Conservation (phyloP, 2,113 vertebrate genomes). For the Psettodes erumei region DNA sequence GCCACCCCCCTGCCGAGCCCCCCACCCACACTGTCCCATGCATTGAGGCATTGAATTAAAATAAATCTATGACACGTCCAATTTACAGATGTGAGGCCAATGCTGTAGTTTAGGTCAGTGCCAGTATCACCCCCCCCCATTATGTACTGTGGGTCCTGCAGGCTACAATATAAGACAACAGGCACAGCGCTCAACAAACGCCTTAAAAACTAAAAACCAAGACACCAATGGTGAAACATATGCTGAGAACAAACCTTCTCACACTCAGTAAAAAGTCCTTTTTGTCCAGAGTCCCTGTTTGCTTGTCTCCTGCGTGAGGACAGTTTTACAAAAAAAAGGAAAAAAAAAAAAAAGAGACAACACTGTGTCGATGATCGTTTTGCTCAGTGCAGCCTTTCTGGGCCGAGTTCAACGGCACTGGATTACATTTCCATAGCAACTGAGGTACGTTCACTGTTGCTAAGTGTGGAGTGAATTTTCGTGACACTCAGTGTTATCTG, state of each 20-base stretch:
- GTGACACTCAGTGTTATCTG: slow-evolving; percentile 59
- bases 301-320: slow-evolving; percentile 64
- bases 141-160: slow-evolving; percentile 71
- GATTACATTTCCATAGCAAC: slow-evolving; percentile 80
- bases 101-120: slow-evolving; percentile 59
- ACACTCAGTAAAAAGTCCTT: slow-evolving; percentile 65
- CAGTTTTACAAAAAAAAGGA: slow-evolving; percentile 70
- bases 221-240: slow-evolving; percentile 86
- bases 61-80: slow-evolving; percentile 67
- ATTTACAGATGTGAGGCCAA: slow-evolving; percentile 74
- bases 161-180: slow-evolving; percentile 83
- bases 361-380: slow-evolving; percentile 59
- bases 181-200: slow-evolving; percentile 80
- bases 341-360: slow-evolving; percentile 53
- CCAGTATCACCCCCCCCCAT: slow-evolving; percentile 50
- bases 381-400: slow-evolving; percentile 65
- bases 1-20: slow-evolving; percentile 19
- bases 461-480: slow-evolving; percentile 72
- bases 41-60: slow-evolving; percentile 64
- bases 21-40: slow-evolving; percentile 61
- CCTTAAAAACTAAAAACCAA: slow-evolving; percentile 83
- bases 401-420: slow-evolving; percentile 69
- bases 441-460: slow-evolving; percentile 78
- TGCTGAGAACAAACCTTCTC: slow-evolving; percentile 75
- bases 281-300: slow-evolving; percentile 60